A percentile compares a stretch with the other conserved stretches of the same genome.
These are phyloP conservation scores for Amblyteles armatorius DNA, from an alignment of 2,888 invertebrate species.

Conservation along the genomic window DNA sequence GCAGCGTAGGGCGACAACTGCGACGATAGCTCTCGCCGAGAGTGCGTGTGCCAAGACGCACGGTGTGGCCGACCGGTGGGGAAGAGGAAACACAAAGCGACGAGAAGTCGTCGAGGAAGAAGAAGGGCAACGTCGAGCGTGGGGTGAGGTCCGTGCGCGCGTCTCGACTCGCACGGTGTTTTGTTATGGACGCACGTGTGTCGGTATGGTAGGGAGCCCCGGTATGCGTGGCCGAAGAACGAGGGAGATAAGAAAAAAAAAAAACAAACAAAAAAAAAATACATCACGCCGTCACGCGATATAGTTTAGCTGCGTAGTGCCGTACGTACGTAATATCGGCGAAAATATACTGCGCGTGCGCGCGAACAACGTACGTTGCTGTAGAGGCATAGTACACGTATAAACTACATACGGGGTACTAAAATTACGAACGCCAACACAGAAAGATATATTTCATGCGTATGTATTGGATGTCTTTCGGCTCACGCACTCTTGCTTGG, in stretches of 20 bases:
- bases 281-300: conserved; percentile 38
- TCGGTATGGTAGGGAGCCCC: conserved; percentile 60
- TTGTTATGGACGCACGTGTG: conserved; percentile 57
- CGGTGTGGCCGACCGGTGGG: conserved; percentile 17
- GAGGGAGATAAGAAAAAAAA: conserved; percentile 23
- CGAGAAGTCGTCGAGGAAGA: conserved; percentile 14
- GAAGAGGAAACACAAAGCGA: conserved; percentile 6
- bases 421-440: conserved; percentile 23
- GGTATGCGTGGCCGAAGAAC: conserved; percentile 53
- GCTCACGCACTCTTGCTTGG: conserved; percentile 47
- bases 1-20: conserved; percentile 22
- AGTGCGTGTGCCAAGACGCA: conserved; percentile 20
- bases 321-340: background rate
- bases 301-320: background rate
- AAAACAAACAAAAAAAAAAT: conserved; percentile 45
- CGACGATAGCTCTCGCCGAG: conserved; percentile 11
- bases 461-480: conserved; percentile 1
- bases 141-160: conserved; percentile 22
- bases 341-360: conserved; percentile 6
- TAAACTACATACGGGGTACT: background rate
- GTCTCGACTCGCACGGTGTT: conserved; percentile 26
- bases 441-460: conserved; percentile 9
- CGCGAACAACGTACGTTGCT: background rate
- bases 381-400: background rate
- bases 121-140: background rate